Percentiles rank a stretch among this genome's conserved stretches.
phyloP scores from a whole-genome alignment of 2,888 invertebrate species.

The Apotomis betuletana region DNA sequence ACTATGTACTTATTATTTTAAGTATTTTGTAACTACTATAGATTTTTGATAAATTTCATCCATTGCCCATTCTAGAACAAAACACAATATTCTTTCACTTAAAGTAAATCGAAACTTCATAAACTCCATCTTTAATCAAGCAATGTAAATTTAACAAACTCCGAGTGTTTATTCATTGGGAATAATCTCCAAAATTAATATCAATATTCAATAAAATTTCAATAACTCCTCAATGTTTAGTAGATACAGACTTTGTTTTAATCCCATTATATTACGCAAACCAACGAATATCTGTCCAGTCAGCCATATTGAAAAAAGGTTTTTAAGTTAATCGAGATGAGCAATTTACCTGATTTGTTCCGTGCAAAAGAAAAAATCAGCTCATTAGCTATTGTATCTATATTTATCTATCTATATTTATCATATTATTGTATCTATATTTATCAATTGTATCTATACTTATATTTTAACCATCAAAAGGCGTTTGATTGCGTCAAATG shows the following conservation, averaged over 20 bases:
- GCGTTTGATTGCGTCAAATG: too few relatives aligned
- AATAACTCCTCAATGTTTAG: slow-evolving; percentile 14
- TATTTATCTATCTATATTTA: too few relatives aligned
- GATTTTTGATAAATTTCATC: too few relatives aligned
- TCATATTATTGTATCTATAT: too few relatives aligned
- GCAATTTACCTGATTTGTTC: slow-evolving; percentile 12
- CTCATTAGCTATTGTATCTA: too few relatives aligned
- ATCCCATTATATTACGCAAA: slow-evolving; percentile 28
- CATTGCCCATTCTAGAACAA: not conserved
- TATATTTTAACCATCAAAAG: too few relatives aligned
- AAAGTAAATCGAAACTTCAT: not conserved
- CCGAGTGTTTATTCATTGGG: not conserved
- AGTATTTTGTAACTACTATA: too few relatives aligned
- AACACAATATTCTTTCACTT: not conserved
- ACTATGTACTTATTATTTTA: too few relatives aligned
- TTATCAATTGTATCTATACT: too few relatives aligned
- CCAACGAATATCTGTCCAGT: slow-evolving; percentile 1
- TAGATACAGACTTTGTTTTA: slow-evolving; percentile 16
- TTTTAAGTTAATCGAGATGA: slow-evolving; percentile 9
- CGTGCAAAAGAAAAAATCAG: not conserved
- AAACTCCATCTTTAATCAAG: not conserved
- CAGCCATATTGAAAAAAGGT: slow-evolving; percentile 14
- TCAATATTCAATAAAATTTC: slow-evolving; percentile 24
- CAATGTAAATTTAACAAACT: not conserved
- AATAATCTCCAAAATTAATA: slow-evolving; percentile 1